These are phyloP conservation scores for Tragelaphus imberbis DNA, from an alignment of 2,113 vertebrate species.

Conservation along the genomic window DNA sequence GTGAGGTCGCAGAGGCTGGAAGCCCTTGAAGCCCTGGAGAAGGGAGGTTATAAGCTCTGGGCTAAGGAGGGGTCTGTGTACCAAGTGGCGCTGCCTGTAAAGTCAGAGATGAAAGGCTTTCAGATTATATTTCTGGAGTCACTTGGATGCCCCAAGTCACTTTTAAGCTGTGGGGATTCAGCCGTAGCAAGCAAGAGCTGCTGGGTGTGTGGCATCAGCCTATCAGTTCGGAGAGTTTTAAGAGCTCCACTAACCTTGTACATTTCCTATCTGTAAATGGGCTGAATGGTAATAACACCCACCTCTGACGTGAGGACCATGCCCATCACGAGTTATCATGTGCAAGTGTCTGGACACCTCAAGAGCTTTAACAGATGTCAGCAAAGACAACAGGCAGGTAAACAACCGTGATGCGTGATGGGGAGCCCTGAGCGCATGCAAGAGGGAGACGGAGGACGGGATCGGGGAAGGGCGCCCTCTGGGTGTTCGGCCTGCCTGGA, in stretches of 20 bases:
- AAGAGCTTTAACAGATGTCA: background rate
- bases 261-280: background rate
- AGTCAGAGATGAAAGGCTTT: background rate
- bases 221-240: background rate
- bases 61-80: background rate
- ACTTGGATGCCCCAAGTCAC: background rate
- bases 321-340: background rate
- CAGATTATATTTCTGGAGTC: background rate
- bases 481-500: background rate
- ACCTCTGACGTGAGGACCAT: background rate
- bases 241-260: background rate
- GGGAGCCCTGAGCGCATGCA: fast-evolving
- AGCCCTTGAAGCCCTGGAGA: background rate
- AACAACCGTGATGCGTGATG: too few species aligned
- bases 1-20: fast-evolving
- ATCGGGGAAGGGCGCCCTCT: background rate
- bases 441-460: fast-evolving
- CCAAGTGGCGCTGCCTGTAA: background rate
- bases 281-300: background rate
- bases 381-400: background rate
- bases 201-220: background rate
- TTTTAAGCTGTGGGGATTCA: background rate
- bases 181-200: background rate
- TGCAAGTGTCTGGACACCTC: background rate
- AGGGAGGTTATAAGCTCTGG: background rate